Percentiles rank a stretch among this genome's conserved stretches.
Evolutionary conservation across 2,113 vertebrate genomes (phyloP).

Genomic region (Petrocephalus zakoni): DNA sequence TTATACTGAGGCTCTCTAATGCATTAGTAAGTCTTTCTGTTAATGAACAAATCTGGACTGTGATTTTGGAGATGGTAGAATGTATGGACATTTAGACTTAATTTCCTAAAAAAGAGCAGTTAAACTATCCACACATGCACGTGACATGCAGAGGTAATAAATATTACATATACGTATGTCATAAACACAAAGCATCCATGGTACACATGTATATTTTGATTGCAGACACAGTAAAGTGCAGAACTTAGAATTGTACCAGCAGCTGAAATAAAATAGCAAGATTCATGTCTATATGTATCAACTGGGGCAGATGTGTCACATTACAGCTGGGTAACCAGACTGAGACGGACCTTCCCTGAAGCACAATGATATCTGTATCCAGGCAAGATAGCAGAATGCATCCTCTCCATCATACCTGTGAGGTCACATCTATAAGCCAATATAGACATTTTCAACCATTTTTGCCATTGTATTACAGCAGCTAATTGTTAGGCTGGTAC

Average conservation of each 20-base stretch:
- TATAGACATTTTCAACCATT: not conserved
- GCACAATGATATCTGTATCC: not conserved
- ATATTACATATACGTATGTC: not conserved
- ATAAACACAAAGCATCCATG: not conserved
- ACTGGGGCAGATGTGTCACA: not conserved
- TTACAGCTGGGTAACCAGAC: not conserved
- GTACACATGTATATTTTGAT: not conserved
- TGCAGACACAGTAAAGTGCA: not conserved
- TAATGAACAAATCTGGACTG: not conserved
- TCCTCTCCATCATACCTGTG: not conserved
- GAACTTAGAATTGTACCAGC: not conserved
- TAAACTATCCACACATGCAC: not conserved
- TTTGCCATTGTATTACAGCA: not conserved
- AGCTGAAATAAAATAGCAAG: not conserved
- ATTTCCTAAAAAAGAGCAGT: not conserved
- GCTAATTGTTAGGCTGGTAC: not conserved
- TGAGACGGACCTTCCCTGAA: not conserved
- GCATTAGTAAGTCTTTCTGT: not conserved
- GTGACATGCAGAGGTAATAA: not conserved
- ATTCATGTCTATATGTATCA: not conserved
- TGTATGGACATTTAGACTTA: not conserved
- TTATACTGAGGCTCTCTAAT: not conserved
- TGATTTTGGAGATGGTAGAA: not conserved
- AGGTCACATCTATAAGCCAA: not conserved
- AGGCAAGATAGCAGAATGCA: not conserved